These are phyloP conservation scores for Aurelia sp. DNA, from an alignment of 30 jellyfish, hydroid and myxozoan species.

Conservation along the genomic window DNA sequence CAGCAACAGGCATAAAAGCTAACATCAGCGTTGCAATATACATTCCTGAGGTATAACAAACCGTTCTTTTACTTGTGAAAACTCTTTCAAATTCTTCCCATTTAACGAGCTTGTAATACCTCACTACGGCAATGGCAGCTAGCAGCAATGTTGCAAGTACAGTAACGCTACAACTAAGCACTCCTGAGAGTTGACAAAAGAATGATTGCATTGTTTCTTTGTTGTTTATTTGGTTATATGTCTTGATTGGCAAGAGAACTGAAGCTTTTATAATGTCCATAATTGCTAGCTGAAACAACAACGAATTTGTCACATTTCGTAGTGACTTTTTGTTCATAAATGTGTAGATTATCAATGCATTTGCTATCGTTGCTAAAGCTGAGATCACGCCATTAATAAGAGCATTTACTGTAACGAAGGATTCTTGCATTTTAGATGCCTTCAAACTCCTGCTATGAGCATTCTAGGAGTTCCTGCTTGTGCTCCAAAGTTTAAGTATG, in stretches of 20 bases:
- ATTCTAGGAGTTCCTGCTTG: too few species aligned
- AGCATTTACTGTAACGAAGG: not conserved
- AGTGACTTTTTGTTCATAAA: not conserved
- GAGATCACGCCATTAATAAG: not conserved
- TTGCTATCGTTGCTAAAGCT: not conserved
- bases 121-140: not conserved
- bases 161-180: not conserved
- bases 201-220: not conserved
- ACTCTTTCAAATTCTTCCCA: not conserved
- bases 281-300: not conserved
- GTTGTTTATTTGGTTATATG: not conserved
- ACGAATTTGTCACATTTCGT: not conserved
- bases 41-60: not conserved
- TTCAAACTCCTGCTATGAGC: not conserved
- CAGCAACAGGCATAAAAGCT: not conserved
- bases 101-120: not conserved
- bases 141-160: not conserved
- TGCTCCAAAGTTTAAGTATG: too few species aligned
- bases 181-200: not conserved
- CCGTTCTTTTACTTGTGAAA: not conserved
- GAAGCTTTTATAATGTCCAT: not conserved
- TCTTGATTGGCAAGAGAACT: not conserved
- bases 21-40: not conserved
- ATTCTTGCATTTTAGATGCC: not conserved
- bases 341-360: not conserved